Conservation (phyloP, 2,113 vertebrate genomes). For the Alces alces region DNA sequence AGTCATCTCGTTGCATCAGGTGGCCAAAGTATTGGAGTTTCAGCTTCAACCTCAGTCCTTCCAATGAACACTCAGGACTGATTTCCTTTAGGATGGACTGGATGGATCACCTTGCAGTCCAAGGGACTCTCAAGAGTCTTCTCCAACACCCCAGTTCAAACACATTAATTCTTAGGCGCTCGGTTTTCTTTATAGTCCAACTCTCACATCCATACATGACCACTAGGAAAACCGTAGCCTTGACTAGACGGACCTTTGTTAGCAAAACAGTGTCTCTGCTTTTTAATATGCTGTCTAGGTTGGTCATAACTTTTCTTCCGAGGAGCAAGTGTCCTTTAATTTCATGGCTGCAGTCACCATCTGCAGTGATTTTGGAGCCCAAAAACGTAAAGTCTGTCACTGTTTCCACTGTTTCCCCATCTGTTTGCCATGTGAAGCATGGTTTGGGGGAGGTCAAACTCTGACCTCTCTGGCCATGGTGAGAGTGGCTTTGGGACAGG, state of each 20-base stretch:
- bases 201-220: background rate
- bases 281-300: background rate
- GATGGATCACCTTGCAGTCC: background rate
- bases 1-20: background rate
- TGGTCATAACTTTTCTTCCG: background rate
- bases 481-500: background rate
- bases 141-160: background rate
- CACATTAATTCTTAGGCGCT: fast-evolving
- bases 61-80: background rate
- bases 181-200: background rate
- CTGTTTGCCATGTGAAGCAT: background rate
- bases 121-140: background rate
- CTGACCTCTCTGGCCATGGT: background rate
- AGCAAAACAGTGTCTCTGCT: background rate
- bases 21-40: background rate
- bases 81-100: background rate
- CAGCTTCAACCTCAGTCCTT: background rate
- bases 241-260: background rate
- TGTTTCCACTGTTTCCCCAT: background rate
- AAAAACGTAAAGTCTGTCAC: background rate
- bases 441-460: fast-evolving
- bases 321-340: background rate
- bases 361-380: background rate
- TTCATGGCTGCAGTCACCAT: background rate
- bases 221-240: background rate